Percentiles rank a stretch among this genome's conserved stretches.
Conservation (phyloP, 2,888 invertebrate genomes). For the Ennomos fuscantarius region DNA sequence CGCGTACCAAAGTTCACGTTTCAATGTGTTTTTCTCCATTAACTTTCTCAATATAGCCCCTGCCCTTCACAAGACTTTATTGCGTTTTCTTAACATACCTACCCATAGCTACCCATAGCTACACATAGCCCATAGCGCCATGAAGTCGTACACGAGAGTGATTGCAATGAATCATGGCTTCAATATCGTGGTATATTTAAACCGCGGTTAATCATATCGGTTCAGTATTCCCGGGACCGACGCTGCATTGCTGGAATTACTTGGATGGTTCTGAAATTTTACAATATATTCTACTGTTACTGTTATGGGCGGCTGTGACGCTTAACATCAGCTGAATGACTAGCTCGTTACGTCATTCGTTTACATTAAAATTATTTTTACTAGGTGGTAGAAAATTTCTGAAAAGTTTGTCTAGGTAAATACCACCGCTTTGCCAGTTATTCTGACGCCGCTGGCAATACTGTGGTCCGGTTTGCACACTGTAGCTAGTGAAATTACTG, state of each 20-base stretch:
- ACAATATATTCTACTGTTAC: too few relatives aligned
- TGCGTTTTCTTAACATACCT: neutral
- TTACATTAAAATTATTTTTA: too few relatives aligned
- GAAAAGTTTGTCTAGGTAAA: too few relatives aligned
- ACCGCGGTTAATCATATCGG: slow-evolving; percentile 49
- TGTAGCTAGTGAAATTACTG: too few relatives aligned
- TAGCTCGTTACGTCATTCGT: too few relatives aligned
- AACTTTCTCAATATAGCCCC: slow-evolving; percentile 13
- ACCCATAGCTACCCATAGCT: neutral
- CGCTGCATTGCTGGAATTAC: slow-evolving; percentile 5
- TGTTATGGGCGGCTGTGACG: too few relatives aligned
- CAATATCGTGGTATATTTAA: slow-evolving; percentile 49
- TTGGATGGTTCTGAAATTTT: neutral
- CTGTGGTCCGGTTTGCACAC: too few relatives aligned
- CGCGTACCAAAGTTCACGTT: neutral
- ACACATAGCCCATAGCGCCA: slow-evolving; percentile 1
- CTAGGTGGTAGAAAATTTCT: too few relatives aligned
- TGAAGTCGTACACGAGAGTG: slow-evolving; percentile 12
- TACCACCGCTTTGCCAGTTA: too few relatives aligned
- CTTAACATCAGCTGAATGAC: too few relatives aligned
- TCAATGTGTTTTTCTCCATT: slow-evolving; percentile 5
- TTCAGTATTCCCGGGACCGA: slow-evolving; percentile 33
- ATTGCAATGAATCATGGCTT: slow-evolving; percentile 48
- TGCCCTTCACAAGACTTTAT: slow-evolving; percentile 18
- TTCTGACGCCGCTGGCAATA: too few relatives aligned